Conservation (phyloP, 1,140 invertebrate genomes). For the Conus betulinus region DNA sequence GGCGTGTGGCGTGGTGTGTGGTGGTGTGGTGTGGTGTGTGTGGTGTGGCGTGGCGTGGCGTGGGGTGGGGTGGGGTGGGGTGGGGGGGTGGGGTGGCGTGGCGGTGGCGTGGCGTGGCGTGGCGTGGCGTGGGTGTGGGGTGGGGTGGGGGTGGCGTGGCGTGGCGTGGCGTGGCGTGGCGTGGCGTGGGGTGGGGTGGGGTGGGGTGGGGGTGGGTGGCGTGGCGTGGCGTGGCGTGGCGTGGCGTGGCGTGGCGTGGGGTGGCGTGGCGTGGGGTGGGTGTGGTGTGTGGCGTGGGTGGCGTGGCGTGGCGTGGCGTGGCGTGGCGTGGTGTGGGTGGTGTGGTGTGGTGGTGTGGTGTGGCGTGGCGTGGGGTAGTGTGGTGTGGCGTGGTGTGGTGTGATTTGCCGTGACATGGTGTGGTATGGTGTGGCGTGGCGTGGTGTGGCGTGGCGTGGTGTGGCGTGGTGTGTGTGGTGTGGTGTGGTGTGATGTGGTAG, state of each 20-base stretch:
- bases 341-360: neutral
- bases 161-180: neutral
- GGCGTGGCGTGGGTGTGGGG: neutral
- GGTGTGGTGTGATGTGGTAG: too few relatives aligned
- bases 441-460: too few relatives aligned
- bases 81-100: neutral
- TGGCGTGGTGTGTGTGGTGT: too few relatives aligned
- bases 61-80: neutral
- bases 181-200: neutral
- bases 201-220: neutral
- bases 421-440: too few relatives aligned
- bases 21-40: neutral
- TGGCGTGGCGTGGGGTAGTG: too few relatives aligned
- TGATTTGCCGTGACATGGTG: neutral
- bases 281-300: slow-evolving; percentile 49
- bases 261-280: neutral
- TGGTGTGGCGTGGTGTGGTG: neutral
- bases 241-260: neutral
- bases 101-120: neutral
- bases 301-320: slow-evolving; percentile 44
- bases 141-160: neutral
- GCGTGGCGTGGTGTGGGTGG: slow-evolving; percentile 49
- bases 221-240: neutral
- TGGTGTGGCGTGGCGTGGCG: slow-evolving; percentile 14
- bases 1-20: too few relatives aligned